A percentile compares a stretch with the other conserved stretches of the same genome.
phyloP scores from a whole-genome alignment of 2,888 invertebrate species.

The Bembecia ichneumoniformis region DNA sequence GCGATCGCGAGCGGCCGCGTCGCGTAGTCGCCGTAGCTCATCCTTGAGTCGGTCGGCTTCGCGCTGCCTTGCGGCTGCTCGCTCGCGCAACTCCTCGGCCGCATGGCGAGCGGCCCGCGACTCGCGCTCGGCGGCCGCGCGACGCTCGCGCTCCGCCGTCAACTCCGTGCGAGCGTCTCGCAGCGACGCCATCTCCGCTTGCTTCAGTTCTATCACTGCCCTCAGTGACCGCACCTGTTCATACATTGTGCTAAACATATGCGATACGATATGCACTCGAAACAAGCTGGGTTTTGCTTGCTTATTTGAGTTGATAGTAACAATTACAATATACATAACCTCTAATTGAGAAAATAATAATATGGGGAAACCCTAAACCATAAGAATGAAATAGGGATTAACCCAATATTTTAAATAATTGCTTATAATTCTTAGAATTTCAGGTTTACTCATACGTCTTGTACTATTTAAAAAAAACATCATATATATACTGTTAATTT shows the following conservation, averaged over 20 bases:
- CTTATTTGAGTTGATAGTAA: too few relatives aligned
- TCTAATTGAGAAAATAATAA: too few relatives aligned
- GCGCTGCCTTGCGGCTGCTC: slow-evolving; percentile 79
- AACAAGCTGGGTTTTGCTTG: not conserved
- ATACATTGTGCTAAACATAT: not conserved
- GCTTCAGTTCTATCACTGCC: slow-evolving; percentile 89
- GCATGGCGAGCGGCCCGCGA: slow-evolving; percentile 84
- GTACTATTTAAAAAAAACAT: too few relatives aligned
- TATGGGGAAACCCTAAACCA: too few relatives aligned
- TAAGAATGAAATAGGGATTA: too few relatives aligned
- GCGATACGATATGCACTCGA: not conserved
- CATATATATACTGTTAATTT: too few relatives aligned
- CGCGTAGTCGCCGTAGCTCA: slow-evolving; percentile 80
- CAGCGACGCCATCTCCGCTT: slow-evolving; percentile 86
- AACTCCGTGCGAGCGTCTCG: slow-evolving; percentile 80
- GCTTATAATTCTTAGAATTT: too few relatives aligned
- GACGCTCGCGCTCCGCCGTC: slow-evolving; percentile 80
- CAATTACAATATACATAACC: too few relatives aligned
- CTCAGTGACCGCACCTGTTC: slow-evolving; percentile 77
- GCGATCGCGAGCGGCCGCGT: slow-evolving; percentile 81
- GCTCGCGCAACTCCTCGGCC: slow-evolving; percentile 88
- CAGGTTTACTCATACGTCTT: too few relatives aligned
- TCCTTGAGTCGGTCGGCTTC: slow-evolving; percentile 75
- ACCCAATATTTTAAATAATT: too few relatives aligned
- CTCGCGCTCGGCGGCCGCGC: slow-evolving; percentile 80